A percentile compares a stretch with the other conserved stretches of the same genome.
These are phyloP conservation scores for Pongo abelii DNA, from an alignment of 2,113 vertebrate species.

Conservation along the genomic window DNA sequence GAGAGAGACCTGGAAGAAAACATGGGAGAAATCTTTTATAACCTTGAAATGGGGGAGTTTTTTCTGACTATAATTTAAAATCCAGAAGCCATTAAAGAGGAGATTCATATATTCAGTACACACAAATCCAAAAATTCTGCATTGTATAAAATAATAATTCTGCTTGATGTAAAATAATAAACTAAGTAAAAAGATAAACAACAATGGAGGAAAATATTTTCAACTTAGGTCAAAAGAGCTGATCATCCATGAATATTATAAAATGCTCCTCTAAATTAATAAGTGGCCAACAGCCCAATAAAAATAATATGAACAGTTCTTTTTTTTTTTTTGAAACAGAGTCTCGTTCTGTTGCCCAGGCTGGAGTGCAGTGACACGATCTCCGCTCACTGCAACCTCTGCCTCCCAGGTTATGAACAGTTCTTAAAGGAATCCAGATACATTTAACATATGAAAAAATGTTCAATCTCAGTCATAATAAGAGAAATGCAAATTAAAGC, in stretches of 20 bases:
- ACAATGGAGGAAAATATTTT: neutral
- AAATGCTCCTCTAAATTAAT: neutral
- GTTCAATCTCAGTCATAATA: neutral
- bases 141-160: neutral
- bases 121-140: neutral
- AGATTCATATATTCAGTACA: neutral
- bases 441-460: neutral
- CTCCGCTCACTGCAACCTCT: no score
- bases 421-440: neutral
- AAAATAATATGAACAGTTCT: neutral
- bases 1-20: neutral
- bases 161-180: neutral
- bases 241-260: neutral
- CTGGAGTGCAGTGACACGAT: no score
- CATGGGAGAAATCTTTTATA: constrained; percentile 1
- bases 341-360: no score
- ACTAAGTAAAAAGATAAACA: neutral
- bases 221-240: neutral
- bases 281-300: neutral
- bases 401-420: neutral
- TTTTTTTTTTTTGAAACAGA: no score
- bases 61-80: neutral
- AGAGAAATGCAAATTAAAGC: neutral
- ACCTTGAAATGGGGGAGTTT: neutral
- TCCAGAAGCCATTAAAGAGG: neutral